A percentile compares a stretch with the other conserved stretches of the same genome.
phyloP scores from a whole-genome alignment of 1,140 invertebrate species.

The Drosophila obscura region DNA sequence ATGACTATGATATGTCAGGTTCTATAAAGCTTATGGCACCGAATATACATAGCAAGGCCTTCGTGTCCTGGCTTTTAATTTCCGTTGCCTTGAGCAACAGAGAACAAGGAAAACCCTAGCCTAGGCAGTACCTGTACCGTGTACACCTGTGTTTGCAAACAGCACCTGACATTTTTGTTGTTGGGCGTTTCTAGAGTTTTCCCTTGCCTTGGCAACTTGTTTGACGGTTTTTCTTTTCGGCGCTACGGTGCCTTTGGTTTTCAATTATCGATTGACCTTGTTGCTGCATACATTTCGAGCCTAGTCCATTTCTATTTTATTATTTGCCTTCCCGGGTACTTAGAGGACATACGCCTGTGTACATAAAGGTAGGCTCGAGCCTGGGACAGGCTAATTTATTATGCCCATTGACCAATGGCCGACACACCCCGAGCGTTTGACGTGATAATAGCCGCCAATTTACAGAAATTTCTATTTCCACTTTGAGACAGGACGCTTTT shows the following conservation, averaged over 20 bases:
- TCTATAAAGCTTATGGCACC: too few relatives aligned
- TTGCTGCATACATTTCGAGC: slow-evolving; percentile 70
- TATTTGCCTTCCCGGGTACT: slow-evolving; percentile 18
- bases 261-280: slow-evolving; percentile 79
- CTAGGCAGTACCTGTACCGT: slow-evolving; percentile 1
- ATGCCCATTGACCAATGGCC: slow-evolving; percentile 32
- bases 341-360: slow-evolving; percentile 8
- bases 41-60: too few relatives aligned
- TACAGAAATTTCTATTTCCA: slow-evolving; percentile 17
- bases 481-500: slow-evolving; percentile 23
- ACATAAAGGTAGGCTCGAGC: slow-evolving; percentile 32
- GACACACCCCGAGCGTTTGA: slow-evolving; percentile 12
- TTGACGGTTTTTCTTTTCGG: slow-evolving; percentile 23
- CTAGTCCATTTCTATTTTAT: slow-evolving; percentile 26
- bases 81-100: slow-evolving; percentile 69
- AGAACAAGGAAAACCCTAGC: slow-evolving; percentile 2
- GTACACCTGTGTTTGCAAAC: slow-evolving; percentile 57
- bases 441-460: slow-evolving; percentile 44
- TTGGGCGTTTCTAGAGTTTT: slow-evolving; percentile 54
- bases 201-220: slow-evolving; percentile 67
- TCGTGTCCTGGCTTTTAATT: slow-evolving; percentile 54
- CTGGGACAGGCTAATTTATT: slow-evolving; percentile 41
- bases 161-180: slow-evolving; percentile 57
- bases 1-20: too few relatives aligned
- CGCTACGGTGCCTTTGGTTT: slow-evolving; percentile 6